Conservation (phyloP, 2,888 invertebrate species). For the Electrophaes corylata region DNA sequence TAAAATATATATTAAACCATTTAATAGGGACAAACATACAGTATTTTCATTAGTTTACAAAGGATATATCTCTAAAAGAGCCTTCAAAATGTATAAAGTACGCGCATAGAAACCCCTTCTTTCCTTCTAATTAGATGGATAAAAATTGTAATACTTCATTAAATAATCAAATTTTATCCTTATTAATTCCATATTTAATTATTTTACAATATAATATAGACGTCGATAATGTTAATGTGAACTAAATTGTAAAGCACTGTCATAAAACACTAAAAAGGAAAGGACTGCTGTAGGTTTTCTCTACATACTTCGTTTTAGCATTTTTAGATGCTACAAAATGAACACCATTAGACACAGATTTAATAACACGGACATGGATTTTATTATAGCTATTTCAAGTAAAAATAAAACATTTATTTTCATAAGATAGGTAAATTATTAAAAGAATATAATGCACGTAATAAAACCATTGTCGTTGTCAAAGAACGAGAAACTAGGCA, state of each 20-base stretch:
- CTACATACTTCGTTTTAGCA: neutral
- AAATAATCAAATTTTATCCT: conserved; percentile 54
- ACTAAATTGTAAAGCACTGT: neutral
- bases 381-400: conserved; percentile 33
- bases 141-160: conserved; percentile 52
- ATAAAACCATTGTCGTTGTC: conserved; percentile 26
- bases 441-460: conserved; percentile 27
- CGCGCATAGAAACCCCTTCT: conserved; percentile 69
- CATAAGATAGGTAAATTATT: conserved; percentile 38
- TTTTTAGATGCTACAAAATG: neutral
- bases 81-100: conserved; percentile 80
- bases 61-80: conserved; percentile 72
- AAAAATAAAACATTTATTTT: conserved; percentile 38
- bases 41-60: conserved; percentile 83
- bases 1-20: conserved; percentile 85
- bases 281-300: neutral
- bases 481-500: conserved; percentile 68
- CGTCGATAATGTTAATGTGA: neutral
- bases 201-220: conserved; percentile 55
- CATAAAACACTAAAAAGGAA: neutral
- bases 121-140: conserved; percentile 55
- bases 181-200: conserved; percentile 50
- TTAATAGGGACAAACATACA: conserved; percentile 83
- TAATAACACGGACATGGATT: conserved; percentile 35
- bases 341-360: conserved; percentile 45